Evolutionary conservation across 2,888 invertebrate species (phyloP), one percentile per base, ranked within the genome.

Genomic region (Tyria jacobaeae): DNA sequence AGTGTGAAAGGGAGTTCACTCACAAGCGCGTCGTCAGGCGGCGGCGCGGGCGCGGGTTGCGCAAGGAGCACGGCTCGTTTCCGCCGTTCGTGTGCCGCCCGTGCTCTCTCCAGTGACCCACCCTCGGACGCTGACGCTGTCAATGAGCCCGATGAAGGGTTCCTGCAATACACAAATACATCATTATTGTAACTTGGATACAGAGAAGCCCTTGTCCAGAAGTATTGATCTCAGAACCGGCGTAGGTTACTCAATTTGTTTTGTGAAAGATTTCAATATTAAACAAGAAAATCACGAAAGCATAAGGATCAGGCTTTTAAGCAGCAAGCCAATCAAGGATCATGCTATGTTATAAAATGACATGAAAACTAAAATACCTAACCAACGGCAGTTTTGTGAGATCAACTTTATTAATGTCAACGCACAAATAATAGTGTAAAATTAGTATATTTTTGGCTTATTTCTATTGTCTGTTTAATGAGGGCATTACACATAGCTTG

Each of bases 41-140:
- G 83, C 73, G 70, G 75, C 62, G 57, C 41, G 34, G 57, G 62
- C 37, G 60, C 68, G 39, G 86, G 55, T 5, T 7, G 27, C 31
- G 44, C 31, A 5, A 79, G 91, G 92, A 90, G 94, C 21, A 80
- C 64, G 71, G 62, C 75, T 12, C 70, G 75, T 66, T 62, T 70
- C 62, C 79, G 94, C 91, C 76, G 94, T 86, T 68, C 97, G 95
- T 90, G 96, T 95, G 81, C 97, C 92, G 78, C 97, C 94, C 97
- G 97, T 75, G 97, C 97, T 62, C 97, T 95, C 91, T 97, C 97
- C 90, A 97, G 94, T 71, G 97, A 97, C 64, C 97, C 97, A 73
- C 97, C 97, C 94, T 97, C 97, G 59, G 97, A 97, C 81, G 83
- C 82, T 56, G 97, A 96, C 94, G 97, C 97, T 81, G 97, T 96